Conservation (phyloP, 2,797 vertebrate species). For the Limosa lapponica region DNA sequence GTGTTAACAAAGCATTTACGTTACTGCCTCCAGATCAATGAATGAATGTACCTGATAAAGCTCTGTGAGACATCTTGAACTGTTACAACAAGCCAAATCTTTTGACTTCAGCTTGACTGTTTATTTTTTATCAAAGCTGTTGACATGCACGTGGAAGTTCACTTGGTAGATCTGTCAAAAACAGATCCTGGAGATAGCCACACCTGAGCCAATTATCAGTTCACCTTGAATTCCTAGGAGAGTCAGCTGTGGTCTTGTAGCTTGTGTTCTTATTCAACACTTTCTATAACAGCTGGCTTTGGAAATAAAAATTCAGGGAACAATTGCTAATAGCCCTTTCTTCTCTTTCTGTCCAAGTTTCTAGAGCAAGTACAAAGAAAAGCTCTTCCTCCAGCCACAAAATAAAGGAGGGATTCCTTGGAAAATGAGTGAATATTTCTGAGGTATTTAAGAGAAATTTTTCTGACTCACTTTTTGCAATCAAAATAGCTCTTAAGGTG, state of each 20-base stretch:
- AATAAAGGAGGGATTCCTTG: not conserved
- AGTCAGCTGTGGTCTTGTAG: not conserved
- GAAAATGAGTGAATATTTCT: not conserved
- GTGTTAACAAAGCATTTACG: not conserved
- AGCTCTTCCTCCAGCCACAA: not conserved
- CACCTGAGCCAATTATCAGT: not conserved
- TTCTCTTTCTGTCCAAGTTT: not conserved
- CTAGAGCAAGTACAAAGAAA: not conserved
- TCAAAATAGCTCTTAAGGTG: not conserved
- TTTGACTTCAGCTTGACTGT: accelerated
- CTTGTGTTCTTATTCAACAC: not conserved
- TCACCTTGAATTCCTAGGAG: not conserved
- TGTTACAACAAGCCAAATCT: not conserved
- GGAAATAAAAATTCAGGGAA: not conserved
- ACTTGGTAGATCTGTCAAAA: not conserved
- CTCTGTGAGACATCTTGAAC: not conserved
- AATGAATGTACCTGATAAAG: not conserved
- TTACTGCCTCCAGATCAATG: not conserved
- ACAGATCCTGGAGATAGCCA: not conserved
- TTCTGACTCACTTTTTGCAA: not conserved
- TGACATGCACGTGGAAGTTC: accelerated
- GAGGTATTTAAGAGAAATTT: not conserved
- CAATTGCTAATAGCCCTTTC: not conserved
- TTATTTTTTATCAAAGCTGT: not conserved
- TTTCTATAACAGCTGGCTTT: not conserved